Base-by-base conservation (phyloP, 1,140 invertebrate species). In the Pachypsylla venusta region DNA sequence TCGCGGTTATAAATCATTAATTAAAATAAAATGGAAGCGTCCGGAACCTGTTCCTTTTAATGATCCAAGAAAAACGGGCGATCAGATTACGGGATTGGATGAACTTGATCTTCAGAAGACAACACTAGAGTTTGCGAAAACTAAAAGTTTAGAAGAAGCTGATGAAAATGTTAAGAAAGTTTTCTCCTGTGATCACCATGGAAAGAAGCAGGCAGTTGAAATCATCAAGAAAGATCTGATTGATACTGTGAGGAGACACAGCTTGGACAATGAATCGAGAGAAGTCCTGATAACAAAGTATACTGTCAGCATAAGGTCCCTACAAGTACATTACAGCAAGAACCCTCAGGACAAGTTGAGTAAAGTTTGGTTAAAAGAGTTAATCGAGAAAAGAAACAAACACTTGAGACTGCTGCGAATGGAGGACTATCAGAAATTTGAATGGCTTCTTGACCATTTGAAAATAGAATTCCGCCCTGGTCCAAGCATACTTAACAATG, bases 91-190 rank as follows among this genome's bases (percentile, higher is more conserved):
- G 4, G 42, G 22, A 22, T 48, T 48, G 16, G 42, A 22, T 10
- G n/a, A n/a, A 10, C n/a, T 48, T 19, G 42, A 48, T 7, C 22
- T 48, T 4, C n/a, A 48, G 7, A 48, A 48, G 22, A n/a, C 42
- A 19, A 48, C 42, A 7, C 42, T 48, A 5, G 42, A 48, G 16
- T 48, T 5, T 19, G 5, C 42, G 22, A 48, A 48, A 22, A 19
- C n/a, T 48, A n/a, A 48, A n/a, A 48, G 16, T 48, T 48, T 48
- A 48, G n/a, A 48, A 48, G 16, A n/a, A 30, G 56, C 56, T 39
- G 56, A 57, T 57, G 56, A 57, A 57, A 25, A 57, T 57, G 56
- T 57, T n/a, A 57, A 57, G 39, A 28, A 39, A 13, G 28, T 57
- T n/a, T 57, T 57, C n/a, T 35, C 26, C 14, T 57, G 28, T 28